A percentile compares a stretch with the other conserved stretches of the same genome.
These are phyloP conservation scores for Nomada fucata DNA, from an alignment of 2,888 invertebrate species.

Conservation along the genomic window DNA sequence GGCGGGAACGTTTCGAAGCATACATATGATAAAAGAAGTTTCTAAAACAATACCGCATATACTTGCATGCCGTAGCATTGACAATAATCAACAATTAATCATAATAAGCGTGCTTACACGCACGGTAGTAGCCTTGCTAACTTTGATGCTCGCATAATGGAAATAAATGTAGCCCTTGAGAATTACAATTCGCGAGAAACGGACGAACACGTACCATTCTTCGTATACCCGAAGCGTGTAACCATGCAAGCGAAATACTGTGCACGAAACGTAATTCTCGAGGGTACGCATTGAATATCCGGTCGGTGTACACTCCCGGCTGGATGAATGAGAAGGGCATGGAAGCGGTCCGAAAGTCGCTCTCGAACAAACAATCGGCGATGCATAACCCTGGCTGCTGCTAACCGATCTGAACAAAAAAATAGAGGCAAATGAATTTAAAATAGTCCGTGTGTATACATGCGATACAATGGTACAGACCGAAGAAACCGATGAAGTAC, in stretches of 20 bases:
- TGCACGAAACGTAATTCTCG: slow-evolving; percentile 52
- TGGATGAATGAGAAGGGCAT: slow-evolving; percentile 42
- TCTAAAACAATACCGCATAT: slow-evolving; percentile 49
- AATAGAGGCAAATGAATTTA: slow-evolving; percentile 72
- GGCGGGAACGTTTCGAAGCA: too few species aligned
- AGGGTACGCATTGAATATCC: slow-evolving; percentile 12
- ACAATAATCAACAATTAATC: slow-evolving; percentile 65
- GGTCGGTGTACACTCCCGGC: slow-evolving; percentile 22
- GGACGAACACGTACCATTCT: neutral
- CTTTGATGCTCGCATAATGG: slow-evolving; percentile 46
- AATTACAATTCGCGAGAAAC: slow-evolving; percentile 31
- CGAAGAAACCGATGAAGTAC: slow-evolving; percentile 90
- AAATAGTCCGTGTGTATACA: slow-evolving; percentile 81
- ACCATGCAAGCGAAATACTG: too few species aligned
- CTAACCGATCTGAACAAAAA: slow-evolving; percentile 63
- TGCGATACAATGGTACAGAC: slow-evolving; percentile 74
- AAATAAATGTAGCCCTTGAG: slow-evolving; percentile 42
- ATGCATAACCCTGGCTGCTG: slow-evolving; percentile 63
- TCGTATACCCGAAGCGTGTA: neutral
- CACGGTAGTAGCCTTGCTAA: slow-evolving; percentile 54
- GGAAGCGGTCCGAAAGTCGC: slow-evolving; percentile 63
- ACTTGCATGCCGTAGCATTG: slow-evolving; percentile 66
- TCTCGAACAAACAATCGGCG: slow-evolving; percentile 68
- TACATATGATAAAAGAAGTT: slow-evolving; percentile 24
- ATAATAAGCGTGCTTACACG: slow-evolving; percentile 39